Evolutionary conservation across 2,113 vertebrate species (phyloP).

Genomic region (Aldabrachelys gigantea): DNA sequence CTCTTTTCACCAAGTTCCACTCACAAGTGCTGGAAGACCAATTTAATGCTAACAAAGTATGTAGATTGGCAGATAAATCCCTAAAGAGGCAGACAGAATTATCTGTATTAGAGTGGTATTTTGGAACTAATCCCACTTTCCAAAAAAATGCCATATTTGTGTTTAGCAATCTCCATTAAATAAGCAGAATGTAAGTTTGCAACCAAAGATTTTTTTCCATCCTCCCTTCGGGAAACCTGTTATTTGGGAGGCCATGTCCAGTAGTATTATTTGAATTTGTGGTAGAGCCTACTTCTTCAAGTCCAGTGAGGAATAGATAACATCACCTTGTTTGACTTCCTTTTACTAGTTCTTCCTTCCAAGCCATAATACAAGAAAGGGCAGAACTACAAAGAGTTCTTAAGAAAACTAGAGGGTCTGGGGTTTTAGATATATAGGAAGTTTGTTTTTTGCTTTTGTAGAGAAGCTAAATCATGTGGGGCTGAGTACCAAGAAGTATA

Average conservation of each 20-base stretch:
- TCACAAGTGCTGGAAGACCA: conserved; percentile 67
- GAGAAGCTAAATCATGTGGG: background rate
- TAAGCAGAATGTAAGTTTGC: conserved; percentile 75
- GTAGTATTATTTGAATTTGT: conserved; percentile 52
- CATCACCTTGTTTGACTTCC: conserved; percentile 70
- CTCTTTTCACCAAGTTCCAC: conserved; percentile 73
- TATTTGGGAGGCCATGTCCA: conserved; percentile 66
- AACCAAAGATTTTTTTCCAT: conserved; percentile 63
- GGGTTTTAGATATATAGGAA: conserved; percentile 19
- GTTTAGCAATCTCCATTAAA: conserved; percentile 75
- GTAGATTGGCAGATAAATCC: conserved; percentile 75
- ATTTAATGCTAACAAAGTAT: conserved; percentile 72
- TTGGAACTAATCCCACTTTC: conserved; percentile 76
- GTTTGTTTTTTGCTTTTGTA: background rate
- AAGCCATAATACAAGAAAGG: conserved; percentile 41
- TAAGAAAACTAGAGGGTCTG: conserved; percentile 25
- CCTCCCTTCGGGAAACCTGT: conserved; percentile 60
- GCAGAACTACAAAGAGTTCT: conserved; percentile 21
- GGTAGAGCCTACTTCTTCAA: conserved; percentile 60
- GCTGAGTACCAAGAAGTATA: background rate
- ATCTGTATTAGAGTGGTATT: conserved; percentile 75
- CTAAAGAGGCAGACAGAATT: conserved; percentile 69
- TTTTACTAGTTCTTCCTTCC: conserved; percentile 72
- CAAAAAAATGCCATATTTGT: conserved; percentile 65
- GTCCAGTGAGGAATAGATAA: conserved; percentile 65